These are phyloP conservation scores for Phoeniculus purpureus DNA, from an alignment of 2,797 vertebrate genomes.

Conservation along the genomic window DNA sequence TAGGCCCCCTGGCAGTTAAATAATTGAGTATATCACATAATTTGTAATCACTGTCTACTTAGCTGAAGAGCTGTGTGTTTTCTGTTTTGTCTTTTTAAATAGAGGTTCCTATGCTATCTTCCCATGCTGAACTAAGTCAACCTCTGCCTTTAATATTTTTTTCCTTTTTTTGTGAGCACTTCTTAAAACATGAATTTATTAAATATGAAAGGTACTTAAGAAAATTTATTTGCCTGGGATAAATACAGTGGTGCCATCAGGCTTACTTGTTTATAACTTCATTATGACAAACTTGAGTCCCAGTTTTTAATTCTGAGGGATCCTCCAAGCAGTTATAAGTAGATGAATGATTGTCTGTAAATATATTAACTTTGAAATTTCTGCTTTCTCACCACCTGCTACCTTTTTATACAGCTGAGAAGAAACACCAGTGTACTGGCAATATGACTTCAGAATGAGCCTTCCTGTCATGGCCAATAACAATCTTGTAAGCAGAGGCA, in stretches of 20 bases:
- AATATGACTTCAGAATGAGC: neutral
- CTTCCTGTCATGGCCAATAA: neutral
- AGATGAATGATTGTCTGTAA: neutral
- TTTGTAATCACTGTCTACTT: conserved; percentile 24
- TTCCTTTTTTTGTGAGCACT: neutral
- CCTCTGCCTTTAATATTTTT: neutral
- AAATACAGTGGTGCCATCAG: neutral
- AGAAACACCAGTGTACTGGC: neutral
- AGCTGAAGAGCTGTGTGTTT: neutral
- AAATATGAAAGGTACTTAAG: neutral
- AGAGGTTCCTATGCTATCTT: neutral
- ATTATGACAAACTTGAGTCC: neutral
- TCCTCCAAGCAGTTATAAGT: neutral
- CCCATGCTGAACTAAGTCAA: neutral
- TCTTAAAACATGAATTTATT: neutral
- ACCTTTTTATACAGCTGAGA: neutral
- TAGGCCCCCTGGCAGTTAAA: conserved; percentile 16
- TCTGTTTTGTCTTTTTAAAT: neutral
- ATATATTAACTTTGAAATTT: neutral
- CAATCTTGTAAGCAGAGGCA: neutral
- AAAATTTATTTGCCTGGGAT: neutral
- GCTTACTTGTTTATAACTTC: neutral
- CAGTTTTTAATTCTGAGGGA: neutral
- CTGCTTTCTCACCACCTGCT: neutral
- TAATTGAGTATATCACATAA: conserved; percentile 17